phyloP scores from a whole-genome alignment of 2,888 invertebrate genomes.

The Drosophila meridionalis region DNA sequence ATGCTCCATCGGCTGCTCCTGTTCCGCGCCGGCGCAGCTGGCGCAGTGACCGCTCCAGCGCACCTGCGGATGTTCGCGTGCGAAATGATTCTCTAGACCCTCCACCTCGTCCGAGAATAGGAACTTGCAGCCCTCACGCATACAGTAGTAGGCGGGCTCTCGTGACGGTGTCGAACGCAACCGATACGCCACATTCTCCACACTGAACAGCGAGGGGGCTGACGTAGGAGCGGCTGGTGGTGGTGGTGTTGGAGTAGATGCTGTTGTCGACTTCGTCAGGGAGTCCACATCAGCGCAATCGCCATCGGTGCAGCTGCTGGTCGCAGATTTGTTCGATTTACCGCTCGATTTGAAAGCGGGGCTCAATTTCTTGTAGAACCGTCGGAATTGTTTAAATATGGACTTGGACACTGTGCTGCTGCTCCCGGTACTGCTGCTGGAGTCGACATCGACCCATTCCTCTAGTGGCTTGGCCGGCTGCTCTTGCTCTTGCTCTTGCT shows the following conservation, averaged over 20 bases:
- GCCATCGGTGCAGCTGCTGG: slow-evolving; percentile 15
- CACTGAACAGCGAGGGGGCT: background rate
- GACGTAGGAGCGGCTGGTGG: background rate
- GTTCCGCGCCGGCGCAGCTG: slow-evolving; percentile 83
- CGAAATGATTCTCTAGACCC: slow-evolving; percentile 81
- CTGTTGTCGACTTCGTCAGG: background rate
- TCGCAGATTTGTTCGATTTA: background rate
- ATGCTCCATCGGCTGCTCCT: slow-evolving; percentile 30
- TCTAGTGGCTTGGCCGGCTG: background rate
- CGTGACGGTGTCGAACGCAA: background rate
- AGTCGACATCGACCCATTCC: slow-evolving; percentile 39
- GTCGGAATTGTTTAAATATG: slow-evolving; percentile 29
- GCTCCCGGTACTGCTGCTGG: background rate
- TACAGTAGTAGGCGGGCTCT: slow-evolving; percentile 76
- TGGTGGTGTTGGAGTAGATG: background rate
- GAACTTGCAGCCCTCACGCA: slow-evolving; percentile 79
- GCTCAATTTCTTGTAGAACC: slow-evolving; percentile 31
- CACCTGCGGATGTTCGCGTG: slow-evolving; percentile 82
- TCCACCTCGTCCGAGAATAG: slow-evolving; percentile 78
- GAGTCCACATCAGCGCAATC: slow-evolving; percentile 12
- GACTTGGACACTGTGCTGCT: slow-evolving; percentile 1
- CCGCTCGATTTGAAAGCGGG: background rate
- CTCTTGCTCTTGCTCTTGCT: background rate
- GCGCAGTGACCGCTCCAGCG: slow-evolving; percentile 87
- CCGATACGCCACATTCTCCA: slow-evolving; percentile 75